Conservation (phyloP, 1,140 invertebrate genomes). For the Chelonus insularis region DNA sequence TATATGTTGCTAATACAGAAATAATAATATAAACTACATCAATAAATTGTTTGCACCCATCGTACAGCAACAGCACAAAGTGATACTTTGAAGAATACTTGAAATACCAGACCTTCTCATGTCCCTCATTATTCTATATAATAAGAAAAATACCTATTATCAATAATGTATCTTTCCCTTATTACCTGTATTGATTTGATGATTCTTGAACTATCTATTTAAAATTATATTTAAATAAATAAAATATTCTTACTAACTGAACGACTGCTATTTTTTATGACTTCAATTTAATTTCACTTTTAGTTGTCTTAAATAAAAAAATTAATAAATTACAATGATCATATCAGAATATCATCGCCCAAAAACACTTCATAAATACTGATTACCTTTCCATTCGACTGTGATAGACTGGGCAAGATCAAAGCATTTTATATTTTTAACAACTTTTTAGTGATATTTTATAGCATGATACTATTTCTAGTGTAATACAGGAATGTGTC, state of each 20-base stretch:
- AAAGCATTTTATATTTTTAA: no score
- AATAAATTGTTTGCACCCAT: not conserved
- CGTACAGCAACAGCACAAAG: not conserved
- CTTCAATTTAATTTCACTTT: not conserved
- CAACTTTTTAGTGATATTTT: no score
- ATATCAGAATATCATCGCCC: no score
- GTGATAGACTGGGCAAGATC: no score
- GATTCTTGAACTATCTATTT: conserved; percentile 1
- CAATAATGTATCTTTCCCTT: no score
- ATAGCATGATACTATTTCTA: no score
- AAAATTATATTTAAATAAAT: conserved; percentile 8
- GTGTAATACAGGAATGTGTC: not conserved
- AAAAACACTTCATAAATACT: no score
- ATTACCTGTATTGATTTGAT: no score
- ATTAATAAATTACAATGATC: no score
- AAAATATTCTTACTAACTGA: not conserved
- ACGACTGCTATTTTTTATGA: not conserved
- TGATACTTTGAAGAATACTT: no score
- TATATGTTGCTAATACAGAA: not conserved
- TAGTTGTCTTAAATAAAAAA: not conserved
- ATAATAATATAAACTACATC: not conserved
- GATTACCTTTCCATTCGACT: no score
- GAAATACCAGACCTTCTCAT: not conserved
- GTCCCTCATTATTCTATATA: not conserved
- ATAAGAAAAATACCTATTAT: no score